These are phyloP conservation scores for Perizoma flavofasciatum DNA, from an alignment of 2,888 invertebrate species.

Conservation along the genomic window DNA sequence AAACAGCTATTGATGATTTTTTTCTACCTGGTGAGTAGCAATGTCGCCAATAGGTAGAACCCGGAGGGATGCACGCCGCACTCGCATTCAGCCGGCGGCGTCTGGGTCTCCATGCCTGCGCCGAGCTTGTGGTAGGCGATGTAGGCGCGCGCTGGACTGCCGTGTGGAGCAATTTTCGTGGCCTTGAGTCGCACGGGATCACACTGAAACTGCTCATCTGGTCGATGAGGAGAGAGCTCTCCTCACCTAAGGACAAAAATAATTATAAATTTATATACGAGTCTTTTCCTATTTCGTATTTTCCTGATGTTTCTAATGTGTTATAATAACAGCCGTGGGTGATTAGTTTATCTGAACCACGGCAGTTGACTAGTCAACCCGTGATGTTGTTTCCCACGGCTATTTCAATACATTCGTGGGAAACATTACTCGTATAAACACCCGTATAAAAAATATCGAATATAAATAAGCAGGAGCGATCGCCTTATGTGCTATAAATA, in stretches of 20 bases:
- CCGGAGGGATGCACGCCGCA: constrained; percentile 87
- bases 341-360: too few relatives aligned
- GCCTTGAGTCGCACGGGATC: constrained; percentile 61
- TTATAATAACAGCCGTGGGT: too few relatives aligned
- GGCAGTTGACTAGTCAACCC: too few relatives aligned
- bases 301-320: too few relatives aligned
- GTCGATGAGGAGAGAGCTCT: constrained; percentile 64
- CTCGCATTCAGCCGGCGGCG: constrained; percentile 83
- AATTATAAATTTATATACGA: neutral
- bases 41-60: constrained; percentile 86
- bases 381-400: too few relatives aligned
- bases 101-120: constrained; percentile 82
- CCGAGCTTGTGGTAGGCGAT: constrained; percentile 86
- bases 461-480: too few relatives aligned
- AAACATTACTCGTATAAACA: too few relatives aligned
- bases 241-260: constrained; percentile 54
- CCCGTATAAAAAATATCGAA: too few relatives aligned
- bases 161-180: constrained; percentile 80
- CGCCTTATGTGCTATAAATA: too few relatives aligned
- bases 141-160: constrained; percentile 81
- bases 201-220: constrained; percentile 76
- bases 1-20: neutral
- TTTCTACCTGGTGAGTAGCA: constrained; percentile 76
- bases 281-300: too few relatives aligned
- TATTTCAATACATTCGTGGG: too few relatives aligned